A percentile compares a stretch with the other conserved stretches of the same genome.
phyloP scores from a whole-genome alignment of 2,113 vertebrate species.

The Tachysurus fulvidraco region DNA sequence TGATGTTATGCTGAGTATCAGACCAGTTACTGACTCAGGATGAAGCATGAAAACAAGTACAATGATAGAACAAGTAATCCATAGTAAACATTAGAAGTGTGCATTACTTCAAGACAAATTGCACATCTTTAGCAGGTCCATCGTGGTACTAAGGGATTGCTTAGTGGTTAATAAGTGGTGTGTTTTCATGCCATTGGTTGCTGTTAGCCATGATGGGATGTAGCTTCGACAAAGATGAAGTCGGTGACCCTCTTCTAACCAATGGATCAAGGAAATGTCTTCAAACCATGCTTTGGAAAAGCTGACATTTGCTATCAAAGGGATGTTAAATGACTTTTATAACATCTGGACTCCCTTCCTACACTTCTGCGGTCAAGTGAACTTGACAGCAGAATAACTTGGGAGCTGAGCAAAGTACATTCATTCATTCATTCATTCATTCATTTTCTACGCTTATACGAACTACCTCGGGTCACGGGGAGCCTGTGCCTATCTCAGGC shows the following conservation, averaged over 20 bases:
- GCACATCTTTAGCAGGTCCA: neutral
- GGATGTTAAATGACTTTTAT: too few relatives aligned
- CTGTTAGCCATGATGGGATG: neutral
- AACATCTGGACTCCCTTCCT: too few relatives aligned
- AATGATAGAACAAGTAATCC: neutral
- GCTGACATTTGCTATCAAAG: too few relatives aligned
- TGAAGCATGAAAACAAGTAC: neutral
- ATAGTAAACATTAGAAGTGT: neutral
- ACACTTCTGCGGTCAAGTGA: too few relatives aligned
- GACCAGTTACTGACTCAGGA: neutral
- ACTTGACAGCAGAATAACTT: too few relatives aligned
- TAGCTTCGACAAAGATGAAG: neutral
- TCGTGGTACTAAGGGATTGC: neutral
- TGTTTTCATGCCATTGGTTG: neutral
- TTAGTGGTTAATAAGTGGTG: neutral
- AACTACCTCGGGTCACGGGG: too few relatives aligned
- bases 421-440: too few relatives aligned
- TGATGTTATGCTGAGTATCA: neutral
- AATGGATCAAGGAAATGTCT: too few relatives aligned
- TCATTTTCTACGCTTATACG: too few relatives aligned
- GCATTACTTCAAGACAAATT: neutral
- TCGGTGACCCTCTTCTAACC: neutral
- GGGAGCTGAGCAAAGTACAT: too few relatives aligned
- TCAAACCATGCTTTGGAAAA: too few relatives aligned
- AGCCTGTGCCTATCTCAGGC: too few relatives aligned